Evolutionary conservation across 2,888 invertebrate genomes (phyloP).

Genomic region (Villa cingulata): DNA sequence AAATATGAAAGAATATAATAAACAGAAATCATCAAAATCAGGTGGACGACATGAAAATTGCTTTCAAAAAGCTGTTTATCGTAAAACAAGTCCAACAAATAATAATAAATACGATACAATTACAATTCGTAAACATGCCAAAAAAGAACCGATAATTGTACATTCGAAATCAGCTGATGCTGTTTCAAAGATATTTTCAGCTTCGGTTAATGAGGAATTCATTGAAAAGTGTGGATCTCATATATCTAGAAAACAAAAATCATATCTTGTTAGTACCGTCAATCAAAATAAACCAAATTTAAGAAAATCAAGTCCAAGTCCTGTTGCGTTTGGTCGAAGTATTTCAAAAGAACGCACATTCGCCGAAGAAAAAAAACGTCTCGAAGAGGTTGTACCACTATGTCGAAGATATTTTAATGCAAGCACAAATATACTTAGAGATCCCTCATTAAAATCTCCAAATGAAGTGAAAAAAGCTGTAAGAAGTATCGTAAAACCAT

Average conservation of each 20-base stretch:
- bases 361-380: slow-evolving; percentile 40
- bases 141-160: slow-evolving; percentile 25
- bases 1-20: slow-evolving; percentile 18
- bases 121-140: slow-evolving; percentile 29
- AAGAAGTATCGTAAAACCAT: slow-evolving; percentile 30
- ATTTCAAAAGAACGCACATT: slow-evolving; percentile 45
- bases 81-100: slow-evolving; percentile 20
- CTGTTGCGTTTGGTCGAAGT: slow-evolving; percentile 36
- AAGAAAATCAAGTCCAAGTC: slow-evolving; percentile 33
- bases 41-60: slow-evolving; percentile 29
- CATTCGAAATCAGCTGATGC: slow-evolving; percentile 34
- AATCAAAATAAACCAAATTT: slow-evolving; percentile 15
- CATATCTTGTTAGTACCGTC: slow-evolving; percentile 28
- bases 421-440: slow-evolving; percentile 33
- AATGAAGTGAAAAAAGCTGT: slow-evolving; percentile 42
- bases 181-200: slow-evolving; percentile 19
- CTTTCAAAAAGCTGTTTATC: slow-evolving; percentile 25
- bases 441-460: slow-evolving; percentile 45
- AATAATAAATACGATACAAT: slow-evolving; percentile 31
- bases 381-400: slow-evolving; percentile 33
- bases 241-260: slow-evolving; percentile 21
- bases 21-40: slow-evolving; percentile 18
- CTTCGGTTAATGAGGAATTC: slow-evolving; percentile 10
- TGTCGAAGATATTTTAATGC: slow-evolving; percentile 30
- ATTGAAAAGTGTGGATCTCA: slow-evolving; percentile 19